A percentile compares a stretch with the other conserved stretches of the same genome.
Conservation (phyloP, 2,113 vertebrate genomes). For the Rissa tridactyla region DNA sequence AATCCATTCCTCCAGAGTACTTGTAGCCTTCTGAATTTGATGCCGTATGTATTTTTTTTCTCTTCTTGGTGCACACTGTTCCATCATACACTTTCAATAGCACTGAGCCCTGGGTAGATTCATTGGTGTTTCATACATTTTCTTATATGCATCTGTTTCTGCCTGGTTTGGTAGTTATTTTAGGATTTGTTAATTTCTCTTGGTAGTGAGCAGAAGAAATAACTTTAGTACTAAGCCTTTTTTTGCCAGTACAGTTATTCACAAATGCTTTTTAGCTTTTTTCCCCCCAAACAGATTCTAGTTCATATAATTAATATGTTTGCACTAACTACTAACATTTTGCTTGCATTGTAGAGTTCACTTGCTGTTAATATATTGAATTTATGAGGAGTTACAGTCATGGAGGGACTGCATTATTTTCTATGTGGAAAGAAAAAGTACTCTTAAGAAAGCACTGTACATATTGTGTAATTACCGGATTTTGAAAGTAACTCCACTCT, state of each 20-base stretch:
- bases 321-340: background rate
- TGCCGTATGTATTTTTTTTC: background rate
- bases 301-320: background rate
- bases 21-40: background rate
- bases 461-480: background rate
- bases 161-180: background rate
- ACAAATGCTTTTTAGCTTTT: background rate
- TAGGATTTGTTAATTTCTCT: background rate
- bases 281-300: background rate
- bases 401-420: background rate
- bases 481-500: background rate
- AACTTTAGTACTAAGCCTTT: background rate
- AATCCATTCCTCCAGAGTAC: background rate
- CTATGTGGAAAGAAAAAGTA: background rate
- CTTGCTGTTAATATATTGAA: background rate
- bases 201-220: background rate
- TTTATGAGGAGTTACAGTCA: background rate
- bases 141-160: background rate
- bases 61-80: background rate
- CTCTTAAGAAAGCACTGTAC: background rate
- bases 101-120: background rate
- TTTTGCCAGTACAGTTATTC: background rate
- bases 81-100: background rate
- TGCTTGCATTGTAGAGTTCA: background rate
- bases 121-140: background rate